A percentile compares a stretch with the other conserved stretches of the same genome.
phyloP scores from a whole-genome alignment of 2,888 invertebrate genomes.

The Lamproptera curius region DNA sequence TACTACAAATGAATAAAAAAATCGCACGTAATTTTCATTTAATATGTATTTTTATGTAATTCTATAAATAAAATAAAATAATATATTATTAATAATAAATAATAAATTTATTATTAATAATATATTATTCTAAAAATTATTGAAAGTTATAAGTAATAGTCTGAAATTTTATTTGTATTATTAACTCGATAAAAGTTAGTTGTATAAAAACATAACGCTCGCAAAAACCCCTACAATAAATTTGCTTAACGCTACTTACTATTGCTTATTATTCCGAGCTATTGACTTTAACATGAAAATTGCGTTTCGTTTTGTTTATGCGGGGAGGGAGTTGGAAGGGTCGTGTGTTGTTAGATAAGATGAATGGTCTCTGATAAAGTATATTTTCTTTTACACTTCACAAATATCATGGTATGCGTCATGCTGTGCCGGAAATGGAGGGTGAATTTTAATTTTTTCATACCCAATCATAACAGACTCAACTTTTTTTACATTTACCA shows the following conservation, averaged over 20 bases:
- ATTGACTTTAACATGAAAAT: constrained; percentile 75
- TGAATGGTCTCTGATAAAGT: constrained; percentile 47
- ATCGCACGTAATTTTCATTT: too few relatives aligned
- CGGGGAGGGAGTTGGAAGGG: constrained; percentile 49
- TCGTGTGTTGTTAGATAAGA: constrained; percentile 53
- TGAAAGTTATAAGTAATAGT: too few relatives aligned
- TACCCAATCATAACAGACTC: constrained; percentile 11
- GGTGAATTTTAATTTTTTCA: constrained; percentile 53
- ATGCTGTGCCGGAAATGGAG: constrained; percentile 53
- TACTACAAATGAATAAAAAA: too few relatives aligned
- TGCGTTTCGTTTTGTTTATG: constrained; percentile 72
- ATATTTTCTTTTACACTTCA: constrained; percentile 45
- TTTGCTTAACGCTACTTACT: constrained; percentile 71
- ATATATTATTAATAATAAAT: too few relatives aligned
- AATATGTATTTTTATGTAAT: too few relatives aligned
- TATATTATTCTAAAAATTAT: too few relatives aligned
- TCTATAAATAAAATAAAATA: too few relatives aligned
- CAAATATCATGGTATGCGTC: constrained; percentile 47
- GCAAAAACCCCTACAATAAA: constrained; percentile 54
- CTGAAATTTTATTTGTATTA: too few relatives aligned
- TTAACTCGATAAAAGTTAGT: too few relatives aligned
- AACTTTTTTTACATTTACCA: too few relatives aligned
- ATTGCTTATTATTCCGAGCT: constrained; percentile 76
- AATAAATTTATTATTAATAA: too few relatives aligned
- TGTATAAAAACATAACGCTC: too few relatives aligned